Conservation (phyloP, 1,140 invertebrate species). For the Berghia stephanieae region DNA sequence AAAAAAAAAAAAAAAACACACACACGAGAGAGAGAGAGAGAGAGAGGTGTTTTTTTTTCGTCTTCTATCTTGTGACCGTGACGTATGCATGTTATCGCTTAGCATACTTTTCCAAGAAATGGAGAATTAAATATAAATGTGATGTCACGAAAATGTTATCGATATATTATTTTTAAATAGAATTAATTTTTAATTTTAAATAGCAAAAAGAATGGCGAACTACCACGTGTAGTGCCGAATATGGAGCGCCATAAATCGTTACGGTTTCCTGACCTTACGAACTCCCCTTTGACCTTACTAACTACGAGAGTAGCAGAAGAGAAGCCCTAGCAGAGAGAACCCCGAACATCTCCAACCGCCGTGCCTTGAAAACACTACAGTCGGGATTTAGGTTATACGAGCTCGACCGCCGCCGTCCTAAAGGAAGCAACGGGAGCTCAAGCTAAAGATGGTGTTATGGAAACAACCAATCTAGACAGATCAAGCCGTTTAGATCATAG, state of each 20-base stretch:
- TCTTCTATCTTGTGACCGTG: too few relatives aligned
- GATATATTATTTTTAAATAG: too few relatives aligned
- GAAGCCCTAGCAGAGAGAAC: constrained; percentile 29
- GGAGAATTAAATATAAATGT: too few relatives aligned
- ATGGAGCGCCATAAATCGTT: constrained; percentile 30
- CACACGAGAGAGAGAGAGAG: too few relatives aligned
- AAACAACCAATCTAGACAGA: constrained; percentile 33
- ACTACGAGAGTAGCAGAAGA: constrained; percentile 30
- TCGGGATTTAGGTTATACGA: constrained; percentile 19
- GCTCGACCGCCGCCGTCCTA: constrained; percentile 24
- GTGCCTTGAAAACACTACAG: constrained; percentile 29
- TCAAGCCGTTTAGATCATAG: constrained; percentile 32
- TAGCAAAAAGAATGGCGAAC: constrained; percentile 31
- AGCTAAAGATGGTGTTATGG: constrained; percentile 26
- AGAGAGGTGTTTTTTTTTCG: too few relatives aligned
- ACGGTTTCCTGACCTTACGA: constrained; percentile 29
- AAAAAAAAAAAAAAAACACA: too few relatives aligned
- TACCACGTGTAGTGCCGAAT: constrained; percentile 32
- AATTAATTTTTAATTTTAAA: too few relatives aligned
- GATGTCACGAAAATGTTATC: too few relatives aligned
- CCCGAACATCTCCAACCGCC: constrained; percentile 23
- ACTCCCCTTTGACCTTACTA: constrained; percentile 32
- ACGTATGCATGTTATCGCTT: too few relatives aligned
- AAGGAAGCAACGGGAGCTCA: constrained; percentile 25
- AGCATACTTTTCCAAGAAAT: too few relatives aligned